Evolutionary conservation across 2,797 vertebrate species (phyloP).

Genomic region (Characodon lateralis): DNA sequence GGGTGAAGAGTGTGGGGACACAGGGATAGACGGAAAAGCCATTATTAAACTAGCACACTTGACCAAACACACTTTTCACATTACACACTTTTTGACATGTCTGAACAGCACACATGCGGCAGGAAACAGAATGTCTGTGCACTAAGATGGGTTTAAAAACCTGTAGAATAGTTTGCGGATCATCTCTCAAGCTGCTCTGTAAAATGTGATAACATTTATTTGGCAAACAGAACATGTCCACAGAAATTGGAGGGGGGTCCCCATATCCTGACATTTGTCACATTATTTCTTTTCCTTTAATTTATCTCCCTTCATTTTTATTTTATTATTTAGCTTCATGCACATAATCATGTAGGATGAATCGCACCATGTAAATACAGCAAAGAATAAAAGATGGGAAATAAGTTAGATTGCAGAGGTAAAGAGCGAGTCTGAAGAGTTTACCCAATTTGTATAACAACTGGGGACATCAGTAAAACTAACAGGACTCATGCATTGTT

Average conservation of each 20-base stretch:
- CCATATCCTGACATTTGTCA: constrained; percentile 43
- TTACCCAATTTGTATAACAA: constrained; percentile 60
- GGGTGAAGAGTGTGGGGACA: constrained; percentile 40
- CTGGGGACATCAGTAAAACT: constrained; percentile 58
- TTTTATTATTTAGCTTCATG: constrained; percentile 9
- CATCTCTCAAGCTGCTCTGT: constrained; percentile 51
- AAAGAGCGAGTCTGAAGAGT: constrained; percentile 46
- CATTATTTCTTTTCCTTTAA: constrained; percentile 14
- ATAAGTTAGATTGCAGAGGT: constrained; percentile 43
- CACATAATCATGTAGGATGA: constrained; percentile 29
- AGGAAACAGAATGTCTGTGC: constrained; percentile 67
- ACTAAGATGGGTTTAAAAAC: constrained; percentile 65
- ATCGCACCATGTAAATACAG: constrained; percentile 10
- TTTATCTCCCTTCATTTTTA: constrained; percentile 23
- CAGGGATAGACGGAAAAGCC: constrained; percentile 92
- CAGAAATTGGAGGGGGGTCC: constrained; percentile 21
- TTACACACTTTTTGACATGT: constrained; percentile 68
- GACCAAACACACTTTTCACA: constrained; percentile 77
- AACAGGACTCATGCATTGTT: constrained; percentile 56
- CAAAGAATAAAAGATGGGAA: constrained; percentile 32
- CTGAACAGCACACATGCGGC: constrained; percentile 62
- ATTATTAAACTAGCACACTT: constrained; percentile 82
- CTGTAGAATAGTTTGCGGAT: constrained; percentile 55
- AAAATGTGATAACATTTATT: constrained; percentile 69
- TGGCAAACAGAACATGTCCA: constrained; percentile 55